phyloP scores from a whole-genome alignment of 1,140 invertebrate species.

The Sitobion miscanthi region DNA sequence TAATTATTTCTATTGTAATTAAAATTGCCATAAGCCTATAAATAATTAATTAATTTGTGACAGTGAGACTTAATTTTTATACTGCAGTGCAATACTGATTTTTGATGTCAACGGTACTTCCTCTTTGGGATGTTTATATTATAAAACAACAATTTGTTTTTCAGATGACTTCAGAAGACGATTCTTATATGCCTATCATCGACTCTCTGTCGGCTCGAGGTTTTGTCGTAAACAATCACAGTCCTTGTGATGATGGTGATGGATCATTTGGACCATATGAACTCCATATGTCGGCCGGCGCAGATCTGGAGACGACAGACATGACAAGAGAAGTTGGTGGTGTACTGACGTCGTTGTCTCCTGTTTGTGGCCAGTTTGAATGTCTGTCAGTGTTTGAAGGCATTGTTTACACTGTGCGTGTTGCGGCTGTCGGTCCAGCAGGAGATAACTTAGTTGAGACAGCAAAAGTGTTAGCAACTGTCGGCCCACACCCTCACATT shows the following conservation, averaged over 20 bases:
- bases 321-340: neutral
- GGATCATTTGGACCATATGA: neutral
- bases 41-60: neutral
- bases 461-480: neutral
- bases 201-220: neutral
- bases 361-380: neutral
- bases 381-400: neutral
- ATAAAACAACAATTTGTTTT: neutral
- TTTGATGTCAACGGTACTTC: neutral
- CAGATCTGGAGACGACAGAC: neutral
- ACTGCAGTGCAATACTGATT: neutral
- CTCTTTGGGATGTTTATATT: no score
- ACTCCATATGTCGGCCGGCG: fast-evolving
- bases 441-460: neutral
- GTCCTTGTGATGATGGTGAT: neutral
- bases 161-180: neutral
- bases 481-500: neutral
- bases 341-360: neutral
- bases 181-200: neutral
- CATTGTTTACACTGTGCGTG: neutral
- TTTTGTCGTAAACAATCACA: neutral
- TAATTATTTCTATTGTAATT: neutral
- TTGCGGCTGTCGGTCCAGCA: neutral
- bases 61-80: neutral
- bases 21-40: neutral